Conservation (phyloP, 2,888 invertebrate genomes). For the Ormyrus rosae region DNA sequence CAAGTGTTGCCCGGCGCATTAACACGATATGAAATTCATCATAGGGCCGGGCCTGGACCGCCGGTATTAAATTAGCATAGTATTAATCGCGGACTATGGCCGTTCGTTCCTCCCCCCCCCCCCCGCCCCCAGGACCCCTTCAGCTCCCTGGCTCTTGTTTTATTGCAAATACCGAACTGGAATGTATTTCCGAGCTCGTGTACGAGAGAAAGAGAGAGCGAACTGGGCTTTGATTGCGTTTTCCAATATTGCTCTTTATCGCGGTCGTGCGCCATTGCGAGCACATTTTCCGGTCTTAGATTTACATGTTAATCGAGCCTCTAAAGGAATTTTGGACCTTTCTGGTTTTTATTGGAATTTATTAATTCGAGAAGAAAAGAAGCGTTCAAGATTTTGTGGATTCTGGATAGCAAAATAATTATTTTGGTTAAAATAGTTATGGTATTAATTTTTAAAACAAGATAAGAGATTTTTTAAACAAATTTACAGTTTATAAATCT, state of each 20-base stretch:
- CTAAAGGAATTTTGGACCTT: too few relatives aligned
- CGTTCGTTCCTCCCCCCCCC: too few relatives aligned
- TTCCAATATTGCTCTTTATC: slow-evolving; percentile 17
- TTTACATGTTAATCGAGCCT: too few relatives aligned
- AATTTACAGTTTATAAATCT: too few relatives aligned
- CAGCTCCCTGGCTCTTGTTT: slow-evolving; percentile 44
- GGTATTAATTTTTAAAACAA: too few relatives aligned
- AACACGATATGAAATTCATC: slow-evolving; percentile 67
- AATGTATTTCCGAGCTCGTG: background rate
- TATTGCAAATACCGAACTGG: slow-evolving; percentile 56
- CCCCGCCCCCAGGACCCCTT: too few relatives aligned
- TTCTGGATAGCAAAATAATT: too few relatives aligned
- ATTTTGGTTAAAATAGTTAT: too few relatives aligned
- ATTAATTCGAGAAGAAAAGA: too few relatives aligned
- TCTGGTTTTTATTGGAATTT: too few relatives aligned
- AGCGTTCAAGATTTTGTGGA: too few relatives aligned
- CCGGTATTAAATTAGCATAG: slow-evolving; percentile 66
- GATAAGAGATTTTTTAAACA: too few relatives aligned
- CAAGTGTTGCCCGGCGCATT: slow-evolving; percentile 64
- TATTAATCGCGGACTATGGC: slow-evolving; percentile 59
- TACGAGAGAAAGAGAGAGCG: background rate
- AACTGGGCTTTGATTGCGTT: background rate
- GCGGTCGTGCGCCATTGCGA: background rate
- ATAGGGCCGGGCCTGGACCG: slow-evolving; percentile 44
- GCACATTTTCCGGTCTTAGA: background rate